phyloP scores from a whole-genome alignment of 1,140 invertebrate species.

The Formica selysi region DNA sequence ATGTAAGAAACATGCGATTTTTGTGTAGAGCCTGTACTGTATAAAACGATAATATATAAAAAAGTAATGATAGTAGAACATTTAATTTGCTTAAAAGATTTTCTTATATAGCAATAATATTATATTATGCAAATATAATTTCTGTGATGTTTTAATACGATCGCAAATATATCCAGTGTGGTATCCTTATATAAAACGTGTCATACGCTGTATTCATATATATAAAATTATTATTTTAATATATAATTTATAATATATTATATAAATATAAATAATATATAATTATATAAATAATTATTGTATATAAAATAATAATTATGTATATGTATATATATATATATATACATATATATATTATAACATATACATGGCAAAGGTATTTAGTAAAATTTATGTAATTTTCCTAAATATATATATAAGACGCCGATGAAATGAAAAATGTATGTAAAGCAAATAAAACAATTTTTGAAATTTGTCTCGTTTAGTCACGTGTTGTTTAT shows the following conservation, averaged over 20 bases:
- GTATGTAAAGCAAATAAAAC: constrained; percentile 57
- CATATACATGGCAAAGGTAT: constrained; percentile 17
- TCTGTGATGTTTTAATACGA: constrained; percentile 56
- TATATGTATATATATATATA: neutral
- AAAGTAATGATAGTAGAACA: constrained; percentile 26
- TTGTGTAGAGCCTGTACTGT: constrained; percentile 69
- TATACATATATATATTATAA: constrained; percentile 21
- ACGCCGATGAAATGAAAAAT: constrained; percentile 15
- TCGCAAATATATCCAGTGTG: constrained; percentile 16
- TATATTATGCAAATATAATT: constrained; percentile 48
- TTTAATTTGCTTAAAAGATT: constrained; percentile 51
- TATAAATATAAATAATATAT: constrained; percentile 10
- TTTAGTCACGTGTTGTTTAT: constrained; percentile 19
- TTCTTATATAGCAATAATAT: constrained; percentile 47
- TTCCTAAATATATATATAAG: constrained; percentile 55
- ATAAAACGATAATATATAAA: constrained; percentile 55
- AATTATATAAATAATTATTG: too few relatives aligned
- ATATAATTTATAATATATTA: constrained; percentile 25
- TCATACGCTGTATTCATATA: constrained; percentile 9
- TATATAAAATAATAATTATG: neutral
- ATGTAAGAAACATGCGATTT: constrained; percentile 47
- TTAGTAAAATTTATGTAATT: constrained; percentile 66
- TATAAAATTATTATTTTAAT: constrained; percentile 31
- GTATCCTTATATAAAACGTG: constrained; percentile 15
- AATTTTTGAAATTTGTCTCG: constrained; percentile 36